Conservation (phyloP, 1,140 invertebrate species). For the Heliconius nattereri region DNA sequence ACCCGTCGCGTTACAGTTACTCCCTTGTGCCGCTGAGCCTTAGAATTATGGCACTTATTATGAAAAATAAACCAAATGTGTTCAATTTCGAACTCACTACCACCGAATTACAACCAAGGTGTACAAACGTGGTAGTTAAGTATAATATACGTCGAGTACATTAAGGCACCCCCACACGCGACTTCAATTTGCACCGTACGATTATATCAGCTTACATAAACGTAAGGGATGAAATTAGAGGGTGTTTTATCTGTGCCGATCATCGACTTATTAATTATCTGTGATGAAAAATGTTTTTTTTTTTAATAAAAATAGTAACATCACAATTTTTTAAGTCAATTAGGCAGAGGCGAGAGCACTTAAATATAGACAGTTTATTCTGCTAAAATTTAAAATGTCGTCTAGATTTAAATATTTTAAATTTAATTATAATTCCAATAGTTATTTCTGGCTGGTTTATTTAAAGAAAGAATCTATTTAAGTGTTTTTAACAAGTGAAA, state of each 20-base stretch:
- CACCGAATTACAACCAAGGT: not conserved
- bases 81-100: not conserved
- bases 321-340: not conserved
- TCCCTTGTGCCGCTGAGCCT: no score
- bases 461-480: no score
- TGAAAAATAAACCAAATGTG: not conserved
- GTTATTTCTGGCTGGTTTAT: no score
- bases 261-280: conserved; percentile 25
- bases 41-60: no score
- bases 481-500: no score
- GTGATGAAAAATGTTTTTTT: not conserved
- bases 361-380: no score
- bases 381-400: no score
- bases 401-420: no score
- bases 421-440: no score
- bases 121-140: not conserved
- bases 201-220: conserved; percentile 47
- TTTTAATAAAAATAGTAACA: not conserved
- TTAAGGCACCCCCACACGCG: conserved; percentile 42
- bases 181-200: conserved; percentile 36
- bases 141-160: conserved; percentile 28
- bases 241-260: conserved; percentile 26
- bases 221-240: conserved; percentile 46
- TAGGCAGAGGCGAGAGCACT: no score
- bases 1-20: no score